Conservation (phyloP, 2,113 vertebrate genomes). For the Prunella fulvescens region DNA sequence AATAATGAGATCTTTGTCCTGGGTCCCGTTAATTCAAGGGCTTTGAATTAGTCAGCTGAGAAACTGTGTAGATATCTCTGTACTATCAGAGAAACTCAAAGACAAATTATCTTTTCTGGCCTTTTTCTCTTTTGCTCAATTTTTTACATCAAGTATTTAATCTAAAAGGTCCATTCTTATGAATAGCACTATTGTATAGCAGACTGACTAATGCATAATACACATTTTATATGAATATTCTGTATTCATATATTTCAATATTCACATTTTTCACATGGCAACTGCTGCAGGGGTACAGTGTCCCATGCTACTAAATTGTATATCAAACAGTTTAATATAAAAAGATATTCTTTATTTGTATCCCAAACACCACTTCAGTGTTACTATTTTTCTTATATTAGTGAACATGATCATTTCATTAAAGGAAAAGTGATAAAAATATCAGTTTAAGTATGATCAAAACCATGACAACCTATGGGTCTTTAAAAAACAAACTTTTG, state of each 20-base stretch:
- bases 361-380: neutral
- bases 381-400: neutral
- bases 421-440: neutral
- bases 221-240: neutral
- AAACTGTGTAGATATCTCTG: neutral
- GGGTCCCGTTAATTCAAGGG: neutral
- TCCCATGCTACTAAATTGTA: neutral
- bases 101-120: neutral
- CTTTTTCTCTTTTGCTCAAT: neutral
- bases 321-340: neutral
- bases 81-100: neutral
- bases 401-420: neutral
- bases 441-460: neutral
- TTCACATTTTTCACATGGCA: neutral
- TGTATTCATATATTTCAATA: neutral
- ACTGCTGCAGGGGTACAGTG: neutral
- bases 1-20: neutral
- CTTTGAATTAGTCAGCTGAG: neutral
- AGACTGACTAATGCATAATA: neutral
- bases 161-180: neutral
- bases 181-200: neutral
- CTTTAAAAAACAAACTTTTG: neutral
- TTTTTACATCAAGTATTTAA: neutral
- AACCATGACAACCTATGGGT: neutral
- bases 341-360: neutral